These are phyloP conservation scores for Dermolepida albohirtum DNA, from an alignment of 2,888 invertebrate species.

Conservation along the genomic window DNA sequence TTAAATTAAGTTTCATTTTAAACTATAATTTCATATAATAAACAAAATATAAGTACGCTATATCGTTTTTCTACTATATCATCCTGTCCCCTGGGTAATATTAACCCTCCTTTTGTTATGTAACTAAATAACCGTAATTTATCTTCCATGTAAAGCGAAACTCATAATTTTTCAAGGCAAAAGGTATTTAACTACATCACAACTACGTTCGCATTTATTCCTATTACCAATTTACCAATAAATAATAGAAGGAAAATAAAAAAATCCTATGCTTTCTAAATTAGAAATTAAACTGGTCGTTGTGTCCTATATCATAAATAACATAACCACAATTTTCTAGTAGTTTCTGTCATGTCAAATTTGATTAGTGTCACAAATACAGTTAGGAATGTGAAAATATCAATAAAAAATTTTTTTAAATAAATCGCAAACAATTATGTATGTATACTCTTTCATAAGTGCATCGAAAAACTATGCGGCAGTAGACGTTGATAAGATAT, in stretches of 20 bases:
- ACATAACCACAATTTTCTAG: conserved; percentile 24
- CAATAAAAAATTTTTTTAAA: neutral
- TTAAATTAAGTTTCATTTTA: no score
- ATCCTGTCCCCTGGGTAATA: no score
- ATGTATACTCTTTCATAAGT: neutral
- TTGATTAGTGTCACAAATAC: conserved; percentile 4
- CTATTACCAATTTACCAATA: no score
- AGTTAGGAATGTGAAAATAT: neutral
- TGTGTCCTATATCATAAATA: neutral
- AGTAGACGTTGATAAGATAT: conserved; percentile 33
- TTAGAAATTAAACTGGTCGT: neutral
- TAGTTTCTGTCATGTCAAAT: conserved; percentile 25
- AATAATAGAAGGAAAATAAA: neutral
- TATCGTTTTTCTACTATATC: no score
- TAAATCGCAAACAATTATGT: conserved; percentile 4
- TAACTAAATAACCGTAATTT: no score
- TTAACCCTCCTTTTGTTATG: no score
- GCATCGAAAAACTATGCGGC: conserved; percentile 12
- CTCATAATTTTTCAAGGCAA: no score
- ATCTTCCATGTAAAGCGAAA: no score
- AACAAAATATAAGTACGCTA: no score
- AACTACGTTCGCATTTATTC: no score
- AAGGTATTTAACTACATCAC: no score
- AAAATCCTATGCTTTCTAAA: neutral
- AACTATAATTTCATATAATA: no score